phyloP scores from a whole-genome alignment of 1,140 invertebrate genomes.

The Matsumurasca onukii region DNA sequence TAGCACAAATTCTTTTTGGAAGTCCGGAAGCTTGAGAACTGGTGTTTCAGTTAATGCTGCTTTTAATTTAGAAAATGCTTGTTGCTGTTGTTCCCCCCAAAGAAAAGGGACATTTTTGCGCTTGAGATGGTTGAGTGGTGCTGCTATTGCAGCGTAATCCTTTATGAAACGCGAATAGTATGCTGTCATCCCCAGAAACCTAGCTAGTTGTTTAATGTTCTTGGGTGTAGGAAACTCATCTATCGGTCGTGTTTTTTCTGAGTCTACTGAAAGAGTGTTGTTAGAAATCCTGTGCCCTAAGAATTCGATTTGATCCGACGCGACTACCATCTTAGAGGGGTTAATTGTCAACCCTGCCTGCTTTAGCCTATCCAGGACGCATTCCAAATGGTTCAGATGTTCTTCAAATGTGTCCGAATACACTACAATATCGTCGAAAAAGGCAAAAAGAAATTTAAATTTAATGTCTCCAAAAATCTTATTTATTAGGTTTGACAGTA shows the following conservation, averaged over 20 bases:
- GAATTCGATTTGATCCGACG: not conserved
- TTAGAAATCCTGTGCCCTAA: not conserved
- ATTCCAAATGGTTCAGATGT: not conserved
- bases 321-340: not conserved
- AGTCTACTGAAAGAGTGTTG: not conserved
- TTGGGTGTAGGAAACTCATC: not conserved
- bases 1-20: not conserved
- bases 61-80: not conserved
- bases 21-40: not conserved
- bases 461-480: slow-evolving; percentile 14
- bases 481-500: not conserved
- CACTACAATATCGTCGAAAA: not conserved
- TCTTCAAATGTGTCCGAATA: not conserved
- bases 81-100: not conserved
- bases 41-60: not conserved
- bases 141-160: not conserved
- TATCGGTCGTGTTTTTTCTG: slow-evolving; percentile 1
- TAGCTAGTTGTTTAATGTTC: not conserved
- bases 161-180: not conserved
- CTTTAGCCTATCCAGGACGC: not conserved
- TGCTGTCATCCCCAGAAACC: slow-evolving; percentile 1
- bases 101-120: not conserved
- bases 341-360: not conserved
- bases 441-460: not conserved
- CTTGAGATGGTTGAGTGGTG: not conserved